Evolutionary conservation across 2,113 vertebrate species (phyloP).

Genomic region (Cyanistes caeruleus): DNA sequence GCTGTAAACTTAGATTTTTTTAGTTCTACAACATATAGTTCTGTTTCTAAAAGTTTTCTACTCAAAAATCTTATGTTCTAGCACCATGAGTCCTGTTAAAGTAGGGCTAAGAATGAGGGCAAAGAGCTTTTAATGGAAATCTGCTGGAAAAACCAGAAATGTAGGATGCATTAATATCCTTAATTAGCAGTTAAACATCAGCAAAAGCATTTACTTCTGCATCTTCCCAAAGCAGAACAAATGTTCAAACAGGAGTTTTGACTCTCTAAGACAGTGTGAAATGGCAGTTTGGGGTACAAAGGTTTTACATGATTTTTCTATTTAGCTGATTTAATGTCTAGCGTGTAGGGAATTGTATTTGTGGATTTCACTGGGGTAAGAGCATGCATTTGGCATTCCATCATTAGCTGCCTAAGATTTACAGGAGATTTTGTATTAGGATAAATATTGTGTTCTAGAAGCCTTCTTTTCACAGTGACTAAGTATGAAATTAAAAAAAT

Average conservation of each 20-base stretch:
- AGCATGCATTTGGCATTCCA: neutral
- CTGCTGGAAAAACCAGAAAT: neutral
- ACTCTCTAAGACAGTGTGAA: neutral
- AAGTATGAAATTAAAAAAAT: neutral
- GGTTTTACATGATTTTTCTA: neutral
- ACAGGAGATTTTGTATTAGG: neutral
- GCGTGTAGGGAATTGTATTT: neutral
- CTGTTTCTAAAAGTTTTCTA: neutral
- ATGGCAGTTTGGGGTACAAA: neutral
- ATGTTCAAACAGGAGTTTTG: neutral
- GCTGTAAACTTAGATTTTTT: neutral
- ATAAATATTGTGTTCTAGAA: neutral
- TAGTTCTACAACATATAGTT: neutral
- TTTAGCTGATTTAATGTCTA: neutral
- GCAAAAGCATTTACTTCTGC: neutral
- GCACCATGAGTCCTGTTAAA: rapidly evolving
- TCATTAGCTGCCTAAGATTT: neutral
- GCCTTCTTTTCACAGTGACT: neutral
- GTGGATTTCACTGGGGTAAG: neutral
- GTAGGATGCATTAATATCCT: neutral
- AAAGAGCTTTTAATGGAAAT: neutral
- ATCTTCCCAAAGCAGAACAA: neutral
- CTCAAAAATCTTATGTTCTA: neutral
- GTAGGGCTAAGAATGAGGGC: neutral
- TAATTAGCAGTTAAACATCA: neutral